A percentile compares a stretch with the other conserved stretches of the same genome.
Conservation (phyloP, 2,888 invertebrate species). For the Agrotis ipsilon region DNA sequence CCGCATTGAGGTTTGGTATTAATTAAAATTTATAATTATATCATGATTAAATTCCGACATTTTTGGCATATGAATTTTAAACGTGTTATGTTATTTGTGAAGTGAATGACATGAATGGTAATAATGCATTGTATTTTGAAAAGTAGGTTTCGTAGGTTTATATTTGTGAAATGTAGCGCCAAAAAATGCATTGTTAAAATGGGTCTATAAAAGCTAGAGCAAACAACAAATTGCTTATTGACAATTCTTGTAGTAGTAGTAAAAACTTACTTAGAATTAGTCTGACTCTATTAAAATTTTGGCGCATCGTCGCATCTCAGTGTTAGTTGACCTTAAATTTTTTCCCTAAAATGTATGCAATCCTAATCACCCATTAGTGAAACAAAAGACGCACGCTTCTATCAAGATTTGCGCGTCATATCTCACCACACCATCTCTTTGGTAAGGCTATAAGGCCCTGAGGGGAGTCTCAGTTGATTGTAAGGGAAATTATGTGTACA, state of each 20-base stretch:
- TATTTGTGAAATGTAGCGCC: background rate
- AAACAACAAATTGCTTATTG: background rate
- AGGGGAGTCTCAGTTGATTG: slow-evolving; percentile 50
- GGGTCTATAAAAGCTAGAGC: background rate
- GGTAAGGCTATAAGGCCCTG: slow-evolving; percentile 37
- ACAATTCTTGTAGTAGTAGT: too few relatives aligned
- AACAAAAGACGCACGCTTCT: slow-evolving; percentile 55
- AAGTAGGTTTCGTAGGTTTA: too few relatives aligned
- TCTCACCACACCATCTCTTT: slow-evolving; percentile 52
- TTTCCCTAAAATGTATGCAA: slow-evolving; percentile 18
- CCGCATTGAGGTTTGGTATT: slow-evolving; percentile 12
- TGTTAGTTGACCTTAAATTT: background rate
- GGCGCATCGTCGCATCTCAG: too few relatives aligned
- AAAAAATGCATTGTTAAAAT: background rate
- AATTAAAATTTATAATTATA: slow-evolving; percentile 23
- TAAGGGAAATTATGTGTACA: slow-evolving; percentile 64
- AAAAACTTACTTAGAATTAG: too few relatives aligned
- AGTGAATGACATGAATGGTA: background rate
- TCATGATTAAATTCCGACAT: background rate
- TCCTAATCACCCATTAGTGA: slow-evolving; percentile 46
- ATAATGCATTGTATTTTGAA: background rate
- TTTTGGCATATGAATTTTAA: background rate
- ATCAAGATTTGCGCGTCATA: slow-evolving; percentile 58
- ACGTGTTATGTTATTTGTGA: background rate
- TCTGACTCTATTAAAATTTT: too few relatives aligned